Evolutionary conservation across 2,113 vertebrate species (phyloP), one percentile per base, ranked within the genome.

Genomic region (Zootoca vivipara): DNA sequence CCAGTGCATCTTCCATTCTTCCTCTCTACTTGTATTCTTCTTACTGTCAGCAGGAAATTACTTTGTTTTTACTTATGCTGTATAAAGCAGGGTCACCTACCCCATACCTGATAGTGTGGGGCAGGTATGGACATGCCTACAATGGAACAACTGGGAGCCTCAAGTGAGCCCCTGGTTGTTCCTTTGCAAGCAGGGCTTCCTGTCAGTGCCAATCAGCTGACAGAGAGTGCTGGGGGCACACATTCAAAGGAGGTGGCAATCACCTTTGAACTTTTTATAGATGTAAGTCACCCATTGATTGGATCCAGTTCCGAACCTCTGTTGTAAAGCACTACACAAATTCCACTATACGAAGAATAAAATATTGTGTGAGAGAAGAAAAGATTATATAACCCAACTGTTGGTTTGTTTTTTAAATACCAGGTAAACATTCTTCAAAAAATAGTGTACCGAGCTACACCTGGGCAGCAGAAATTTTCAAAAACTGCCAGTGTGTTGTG

Each of bases 401-500:
- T 10, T 52, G 46, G 46, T 52, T 52, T 2, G 10, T 87, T 56
- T 90, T 78, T 91, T 64, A 40, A 88, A 82, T 3, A 73, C 86
- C 89, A 99, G 99, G 98, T 99, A 90, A 97, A 96, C 58, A 97
- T 98, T 72, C 95, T 98, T 58, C 97, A 98, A 96, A 98, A 98
- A 67, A 96, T 99, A 93, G 98, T 98, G 69, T 97, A 97, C 90
- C 96, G 98, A 92, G 98, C 98, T 0, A 96, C 98, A 62, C 97
- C 97, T 73, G 98, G 98, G 79, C 98, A 98, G 91, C 98, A 98
- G 84, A 99, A 99, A 85, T 98, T 97, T 92, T 98, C 97, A 77
- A 99, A 98, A 96, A 99, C 98, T 30, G 98, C 98, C 3, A 98
- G 98, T 80, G 97, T 99, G 82, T 96, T 97, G 82, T 99, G 99